These are phyloP conservation scores for Chelmon rostratus DNA, from an alignment of 2,797 vertebrate species.

Conservation along the genomic window DNA sequence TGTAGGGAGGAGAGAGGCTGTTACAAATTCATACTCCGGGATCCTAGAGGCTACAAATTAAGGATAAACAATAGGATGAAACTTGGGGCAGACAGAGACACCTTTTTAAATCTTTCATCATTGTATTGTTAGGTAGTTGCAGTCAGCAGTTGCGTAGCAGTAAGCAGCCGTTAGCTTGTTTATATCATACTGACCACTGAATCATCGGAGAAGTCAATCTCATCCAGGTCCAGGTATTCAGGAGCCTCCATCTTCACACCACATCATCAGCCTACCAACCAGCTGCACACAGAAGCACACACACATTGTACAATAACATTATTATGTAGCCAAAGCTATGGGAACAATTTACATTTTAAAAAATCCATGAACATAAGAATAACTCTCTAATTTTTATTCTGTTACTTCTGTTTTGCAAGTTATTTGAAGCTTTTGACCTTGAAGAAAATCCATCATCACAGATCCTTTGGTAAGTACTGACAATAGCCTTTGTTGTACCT, in stretches of 20 bases:
- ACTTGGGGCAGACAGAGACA: background rate
- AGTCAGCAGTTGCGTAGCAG: too few species aligned
- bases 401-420: background rate
- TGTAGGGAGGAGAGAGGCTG: background rate
- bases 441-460: background rate
- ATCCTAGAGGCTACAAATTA: background rate
- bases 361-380: too few species aligned
- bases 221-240: constrained; percentile 99
- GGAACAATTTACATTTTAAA: background rate
- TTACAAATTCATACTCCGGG: background rate
- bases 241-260: constrained; percentile 96
- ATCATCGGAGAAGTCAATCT: constrained; percentile 99
- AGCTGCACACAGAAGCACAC: constrained; percentile 47
- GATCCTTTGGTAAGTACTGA: background rate
- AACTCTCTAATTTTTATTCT: background rate
- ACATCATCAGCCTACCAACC: constrained; percentile 78
- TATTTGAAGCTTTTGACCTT: background rate
- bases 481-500: background rate
- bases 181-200: constrained; percentile 89
- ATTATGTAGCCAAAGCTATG: background rate
- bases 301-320: too few species aligned
- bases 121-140: background rate
- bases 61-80: background rate
- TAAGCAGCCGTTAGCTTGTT: background rate
- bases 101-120: too few species aligned